These are phyloP conservation scores for Meriones psammophilus DNA, from an alignment of 2,797 vertebrate genomes.

Conservation along the genomic window DNA sequence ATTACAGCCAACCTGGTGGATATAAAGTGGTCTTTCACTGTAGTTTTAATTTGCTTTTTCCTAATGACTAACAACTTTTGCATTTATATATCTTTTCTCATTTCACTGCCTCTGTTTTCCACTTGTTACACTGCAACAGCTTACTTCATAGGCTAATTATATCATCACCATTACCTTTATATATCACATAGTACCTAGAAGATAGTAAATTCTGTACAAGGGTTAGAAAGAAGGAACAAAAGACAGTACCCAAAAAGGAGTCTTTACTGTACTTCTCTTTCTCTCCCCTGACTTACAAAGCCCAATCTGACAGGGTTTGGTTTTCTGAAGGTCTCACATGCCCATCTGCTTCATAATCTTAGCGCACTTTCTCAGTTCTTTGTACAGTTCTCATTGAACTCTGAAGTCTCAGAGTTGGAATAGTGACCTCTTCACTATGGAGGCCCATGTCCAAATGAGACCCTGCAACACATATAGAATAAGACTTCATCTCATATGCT, in stretches of 20 bases:
- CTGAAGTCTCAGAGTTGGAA: conserved; percentile 1
- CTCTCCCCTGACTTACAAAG: background rate
- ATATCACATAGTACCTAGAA: background rate
- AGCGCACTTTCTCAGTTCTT: background rate
- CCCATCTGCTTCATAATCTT: background rate
- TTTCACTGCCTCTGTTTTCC: background rate
- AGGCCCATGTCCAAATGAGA: background rate
- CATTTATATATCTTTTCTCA: background rate
- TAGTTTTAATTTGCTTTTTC: conserved; percentile 55
- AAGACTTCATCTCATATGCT: background rate
- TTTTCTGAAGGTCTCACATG: background rate
- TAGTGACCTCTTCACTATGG: background rate
- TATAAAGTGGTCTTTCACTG: background rate
- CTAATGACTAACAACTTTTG: conserved; percentile 16
- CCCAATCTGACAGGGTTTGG: background rate
- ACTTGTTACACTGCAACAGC: background rate
- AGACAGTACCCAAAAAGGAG: background rate
- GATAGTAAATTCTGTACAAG: background rate
- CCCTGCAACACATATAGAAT: background rate
- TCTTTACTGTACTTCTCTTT: background rate
- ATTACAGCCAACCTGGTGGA: background rate
- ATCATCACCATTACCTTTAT: background rate
- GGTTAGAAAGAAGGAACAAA: conserved; percentile 29
- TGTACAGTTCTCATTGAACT: background rate
- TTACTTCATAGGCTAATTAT: background rate